A percentile compares a stretch with the other conserved stretches of the same genome.
Evolutionary conservation across 2,888 invertebrate genomes (phyloP).

Genomic region (Dichetophora obliterata): DNA sequence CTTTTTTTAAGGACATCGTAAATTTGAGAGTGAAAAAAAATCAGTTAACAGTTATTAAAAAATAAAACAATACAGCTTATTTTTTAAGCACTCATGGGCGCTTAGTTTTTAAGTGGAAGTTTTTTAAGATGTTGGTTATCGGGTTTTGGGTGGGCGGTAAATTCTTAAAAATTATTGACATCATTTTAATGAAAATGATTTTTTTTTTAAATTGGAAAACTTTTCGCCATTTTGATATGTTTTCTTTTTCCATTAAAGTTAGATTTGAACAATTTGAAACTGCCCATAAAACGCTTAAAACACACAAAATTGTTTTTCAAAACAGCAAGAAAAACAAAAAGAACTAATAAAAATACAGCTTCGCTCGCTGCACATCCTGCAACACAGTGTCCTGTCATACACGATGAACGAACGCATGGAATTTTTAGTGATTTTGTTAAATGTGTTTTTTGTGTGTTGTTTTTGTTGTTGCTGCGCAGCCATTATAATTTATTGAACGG

Average conservation of each 20-base stretch:
- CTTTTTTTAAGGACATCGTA: too few relatives aligned
- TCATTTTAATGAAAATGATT: too few relatives aligned
- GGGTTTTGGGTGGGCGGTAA: too few relatives aligned
- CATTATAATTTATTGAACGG: conserved; percentile 37
- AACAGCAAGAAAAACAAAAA: neutral
- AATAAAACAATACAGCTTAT: too few relatives aligned
- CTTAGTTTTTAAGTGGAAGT: too few relatives aligned
- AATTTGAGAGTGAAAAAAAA: too few relatives aligned
- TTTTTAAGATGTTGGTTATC: too few relatives aligned
- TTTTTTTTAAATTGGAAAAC: too few relatives aligned
- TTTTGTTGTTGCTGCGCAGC: neutral
- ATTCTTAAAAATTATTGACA: too few relatives aligned
- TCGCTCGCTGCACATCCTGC: neutral
- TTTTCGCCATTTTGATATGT: too few relatives aligned
- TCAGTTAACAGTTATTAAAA: too few relatives aligned
- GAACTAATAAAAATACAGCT: neutral
- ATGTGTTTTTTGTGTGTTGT: neutral
- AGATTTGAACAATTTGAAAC: neutral
- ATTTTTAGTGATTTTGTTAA: neutral
- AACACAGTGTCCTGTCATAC: neutral
- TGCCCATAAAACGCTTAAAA: neutral
- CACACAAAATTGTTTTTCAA: neutral
- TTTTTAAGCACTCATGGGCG: too few relatives aligned
- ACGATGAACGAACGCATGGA: neutral
- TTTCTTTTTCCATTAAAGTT: neutral